Evolutionary conservation across 2,888 invertebrate genomes (phyloP), one percentile per base, ranked within the genome.

Genomic region (Oligia strigilis): DNA sequence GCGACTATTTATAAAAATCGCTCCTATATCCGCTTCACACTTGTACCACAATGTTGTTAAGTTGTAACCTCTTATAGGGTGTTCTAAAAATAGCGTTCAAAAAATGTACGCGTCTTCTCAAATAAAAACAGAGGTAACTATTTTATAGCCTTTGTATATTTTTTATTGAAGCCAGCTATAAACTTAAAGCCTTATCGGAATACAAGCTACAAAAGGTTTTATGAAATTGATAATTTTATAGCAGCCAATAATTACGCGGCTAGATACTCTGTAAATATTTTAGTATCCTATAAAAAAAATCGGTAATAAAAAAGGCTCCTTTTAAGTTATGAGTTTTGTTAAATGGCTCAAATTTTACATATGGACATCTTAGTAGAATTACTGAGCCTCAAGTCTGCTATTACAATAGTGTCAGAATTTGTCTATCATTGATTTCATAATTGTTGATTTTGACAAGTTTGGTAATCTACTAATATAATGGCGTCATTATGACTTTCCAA

Each of bases 181-280:
- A 83, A 66, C 9, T 60, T 77, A 11, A 66, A 13, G 36, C 13
- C 17, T 36, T 65, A 80, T 52, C 14, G 40, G 40, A 43, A 43
- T 43, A 9, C 29, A 52, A 70, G 60, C 66, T 43, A 67, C 72
- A 67, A 71, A 75, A 75, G 11, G 13, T 67, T 84, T 46, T 52
- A 69, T 80, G n/a, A 66, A 76, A 65, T 69, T 55, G n/a, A 43
- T 71, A 52, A 71, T 29, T 80, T 84, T 75, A 84, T 76, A n/a
- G 19, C 49, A 2, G 1, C 4, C 9, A 14, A 52, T 79, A 87
- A 75, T 74, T 40, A 64, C 46, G 43, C 29, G 36, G 29, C 23
- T 40, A 19, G 11, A 2, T n/a, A 52, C 11, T 19, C 71, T 46
- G 13, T 52, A n/a, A 66, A 66, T 71, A 11, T 66, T 80, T 80